Base-by-base conservation (phyloP, 1,140 invertebrate species). In the Psix sp. region DNA sequence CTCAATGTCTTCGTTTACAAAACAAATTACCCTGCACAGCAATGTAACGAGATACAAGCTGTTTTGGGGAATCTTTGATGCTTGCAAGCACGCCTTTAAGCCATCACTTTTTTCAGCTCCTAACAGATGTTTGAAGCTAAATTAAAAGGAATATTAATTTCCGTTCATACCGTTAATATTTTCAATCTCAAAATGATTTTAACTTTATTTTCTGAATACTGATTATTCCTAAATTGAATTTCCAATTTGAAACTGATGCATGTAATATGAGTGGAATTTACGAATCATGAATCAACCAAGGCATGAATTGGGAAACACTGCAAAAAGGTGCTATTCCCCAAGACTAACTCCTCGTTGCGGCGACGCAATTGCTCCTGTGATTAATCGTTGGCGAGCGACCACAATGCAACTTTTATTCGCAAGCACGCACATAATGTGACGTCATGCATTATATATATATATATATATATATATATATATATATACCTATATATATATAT, bases 1-100 rank as follows among this genome's bases (percentile, higher is more conserved):
- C 66, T 65, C 59, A 63, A 65, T 70, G 60, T 75, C 60, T 63
- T 65, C 54, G 52, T 65, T 70, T 51, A 29, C 36, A 57, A 71
- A 60, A 60, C 65, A 70, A 75, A 70, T 65, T 66, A 54, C 48
- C 48, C 13, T 10, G 1, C 15, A 54, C 31, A 39, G 17, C 49
- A 49, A 43, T 43, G 15, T 51, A 51, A 49, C 45, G 18, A 62
- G 45, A 33, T 43, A 35, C 46, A 45, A 45, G 13, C 33, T 1
- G 33, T 2, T 35, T 3, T 35, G 33, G 5, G 33, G 13, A 35
- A 35, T 35, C 33, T 35, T 35, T 29, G 26, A 29, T n/a, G 26
- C 26, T n/a, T 29, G 26, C 2, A 10, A 7, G 7, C n/a, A 29
- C 26, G n/a, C 7, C 7, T 29, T 29, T 7, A 7, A 29, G n/a